Percentiles rank a stretch among this genome's conserved stretches.
phyloP scores from a whole-genome alignment of 2,113 vertebrate genomes.

The Irena cyanogastra region DNA sequence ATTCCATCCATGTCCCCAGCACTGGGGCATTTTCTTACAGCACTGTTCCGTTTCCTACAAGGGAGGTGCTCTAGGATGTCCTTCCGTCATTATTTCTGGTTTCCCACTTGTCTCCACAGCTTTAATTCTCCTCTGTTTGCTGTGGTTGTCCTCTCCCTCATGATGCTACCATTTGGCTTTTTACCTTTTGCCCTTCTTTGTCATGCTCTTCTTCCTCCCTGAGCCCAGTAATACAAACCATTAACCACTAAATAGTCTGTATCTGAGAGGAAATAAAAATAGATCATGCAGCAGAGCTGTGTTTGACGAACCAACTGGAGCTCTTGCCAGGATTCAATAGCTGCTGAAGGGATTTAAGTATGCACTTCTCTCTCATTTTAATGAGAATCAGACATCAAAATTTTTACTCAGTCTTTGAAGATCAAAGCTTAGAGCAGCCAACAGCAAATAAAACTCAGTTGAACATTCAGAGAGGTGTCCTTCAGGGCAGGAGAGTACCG shows the following conservation, averaged over 20 bases:
- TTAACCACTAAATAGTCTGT: neutral
- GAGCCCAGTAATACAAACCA: neutral
- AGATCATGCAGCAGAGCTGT: neutral
- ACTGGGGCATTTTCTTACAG: neutral
- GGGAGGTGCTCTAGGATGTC: neutral
- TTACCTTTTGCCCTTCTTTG: neutral
- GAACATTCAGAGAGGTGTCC: neutral
- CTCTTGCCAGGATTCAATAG: neutral
- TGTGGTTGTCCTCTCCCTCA: neutral
- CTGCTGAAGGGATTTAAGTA: neutral
- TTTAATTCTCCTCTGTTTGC: neutral
- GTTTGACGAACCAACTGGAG: neutral
- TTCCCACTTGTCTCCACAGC: neutral
- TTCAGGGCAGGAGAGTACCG: neutral
- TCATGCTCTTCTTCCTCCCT: neutral
- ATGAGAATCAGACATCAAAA: neutral
- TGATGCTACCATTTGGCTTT: neutral
- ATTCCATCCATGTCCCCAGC: neutral
- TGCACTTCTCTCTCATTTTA: neutral
- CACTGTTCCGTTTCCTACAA: neutral
- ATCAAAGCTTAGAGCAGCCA: neutral
- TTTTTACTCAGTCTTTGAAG: neutral
- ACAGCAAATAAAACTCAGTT: neutral
- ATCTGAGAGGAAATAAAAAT: neutral
- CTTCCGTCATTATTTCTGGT: neutral